Evolutionary conservation across 2,113 vertebrate species (phyloP), one percentile per base, ranked within the genome.

Genomic region (Chloebia gouldiae): DNA sequence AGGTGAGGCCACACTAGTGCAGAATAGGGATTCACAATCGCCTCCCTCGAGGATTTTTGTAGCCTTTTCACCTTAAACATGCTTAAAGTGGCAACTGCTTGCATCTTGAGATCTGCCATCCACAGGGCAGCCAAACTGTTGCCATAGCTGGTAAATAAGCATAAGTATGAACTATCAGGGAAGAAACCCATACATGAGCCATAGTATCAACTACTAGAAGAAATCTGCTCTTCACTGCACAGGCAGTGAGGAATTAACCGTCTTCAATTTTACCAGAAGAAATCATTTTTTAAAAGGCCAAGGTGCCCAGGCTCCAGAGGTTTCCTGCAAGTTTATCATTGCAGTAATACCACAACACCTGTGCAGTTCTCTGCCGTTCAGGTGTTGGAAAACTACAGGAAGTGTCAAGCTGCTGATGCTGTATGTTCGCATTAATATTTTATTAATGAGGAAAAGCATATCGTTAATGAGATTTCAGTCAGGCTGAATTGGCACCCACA

Each of bases 181-280:
- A 65, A 72, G 42, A 65, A 88, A 33, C 22, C 10, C 37, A 37
- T 37, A 20, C 37, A n/a, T 17, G 13, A 42, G 30, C 49, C 2
- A 11, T 30, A 54, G 11, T 21, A 17, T 2, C 9, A 33, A 12
- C 27, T 28, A 0, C 2, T 11, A 23, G 6, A 65, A 35, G 24
- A 80, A 56, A 11, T 2, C 11, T 7, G 0, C 21, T 40, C 18
- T 66, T n/a, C 28, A 25, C 35, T 49, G 27, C 30, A 9, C 44
- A 20, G 39, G 13, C 31, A 22, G 13, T 7, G 31, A 57, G 45
- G n/a, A 57, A 22, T 76, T 40, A 14, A 1, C 12, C 50, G 7
- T 20, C 30, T 60, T 42, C 0, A 0, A 11, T 51, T 73, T 18
- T 28, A 31, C 7, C 3, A 2, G 27, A 5, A 42, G 3, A 75